phyloP scores from a whole-genome alignment of 1,140 invertebrate species.

The Sipha flava region DNA sequence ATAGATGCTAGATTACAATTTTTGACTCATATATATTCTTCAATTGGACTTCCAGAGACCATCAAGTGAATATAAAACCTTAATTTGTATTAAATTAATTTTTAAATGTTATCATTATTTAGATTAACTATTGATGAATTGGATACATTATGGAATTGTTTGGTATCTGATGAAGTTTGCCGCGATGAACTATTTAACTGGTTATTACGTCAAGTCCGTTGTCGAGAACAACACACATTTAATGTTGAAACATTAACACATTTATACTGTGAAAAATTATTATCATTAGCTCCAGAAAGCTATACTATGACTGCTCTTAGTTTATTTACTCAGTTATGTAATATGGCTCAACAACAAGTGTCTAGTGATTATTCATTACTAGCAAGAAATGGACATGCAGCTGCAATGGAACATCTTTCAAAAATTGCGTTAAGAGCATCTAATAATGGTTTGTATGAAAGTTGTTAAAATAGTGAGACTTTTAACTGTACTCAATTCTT shows the following conservation, averaged over 20 bases:
- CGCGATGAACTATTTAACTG: conserved; percentile 87
- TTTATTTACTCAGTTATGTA: conserved; percentile 82
- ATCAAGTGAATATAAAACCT: conserved; percentile 54
- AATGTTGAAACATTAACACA: conserved; percentile 76
- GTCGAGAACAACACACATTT: conserved; percentile 82
- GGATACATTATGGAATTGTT: conserved; percentile 80
- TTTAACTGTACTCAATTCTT: not conserved
- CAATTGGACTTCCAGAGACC: conserved; percentile 74
- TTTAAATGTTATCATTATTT: conserved; percentile 36
- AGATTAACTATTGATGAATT: conserved; percentile 80
- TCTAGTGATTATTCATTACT: conserved; percentile 47
- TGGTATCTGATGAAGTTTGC: conserved; percentile 72
- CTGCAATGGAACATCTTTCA: conserved; percentile 89
- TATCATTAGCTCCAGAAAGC: conserved; percentile 72
- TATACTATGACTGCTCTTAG: conserved; percentile 87
- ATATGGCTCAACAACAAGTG: conserved; percentile 50
- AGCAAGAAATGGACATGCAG: conserved; percentile 44
- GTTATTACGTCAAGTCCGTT: conserved; percentile 80
- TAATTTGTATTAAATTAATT: not conserved
- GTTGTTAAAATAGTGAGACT: not conserved
- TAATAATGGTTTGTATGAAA: conserved; percentile 55
- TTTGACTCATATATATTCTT: conserved; percentile 84
- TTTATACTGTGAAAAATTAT: conserved; percentile 80
- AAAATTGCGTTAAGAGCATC: conserved; percentile 79
- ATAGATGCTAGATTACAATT: conserved; percentile 85